Percentiles rank a stretch among this genome's conserved stretches.
phyloP scores from a whole-genome alignment of 2,797 vertebrate species.

The Hylomyscus alleni region DNA sequence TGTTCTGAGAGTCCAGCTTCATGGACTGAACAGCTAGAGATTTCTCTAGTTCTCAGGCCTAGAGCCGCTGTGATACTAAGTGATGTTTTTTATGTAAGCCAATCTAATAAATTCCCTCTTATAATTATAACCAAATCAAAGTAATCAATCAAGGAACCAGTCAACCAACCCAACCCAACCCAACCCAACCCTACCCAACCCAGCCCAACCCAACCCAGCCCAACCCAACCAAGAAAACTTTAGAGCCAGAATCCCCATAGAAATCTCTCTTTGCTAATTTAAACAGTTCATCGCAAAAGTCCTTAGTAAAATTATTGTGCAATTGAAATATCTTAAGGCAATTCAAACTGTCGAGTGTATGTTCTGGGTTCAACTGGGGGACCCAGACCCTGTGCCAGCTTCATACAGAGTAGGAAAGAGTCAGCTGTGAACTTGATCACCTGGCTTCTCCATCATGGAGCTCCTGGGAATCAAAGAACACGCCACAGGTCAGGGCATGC shows the following conservation, averaged over 20 bases:
- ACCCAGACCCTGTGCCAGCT: rapidly evolving
- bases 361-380: background rate
- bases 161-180: background rate
- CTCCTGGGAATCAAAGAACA: background rate
- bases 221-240: background rate
- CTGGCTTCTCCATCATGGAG: rapidly evolving
- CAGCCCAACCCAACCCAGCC: background rate
- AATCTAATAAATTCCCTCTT: background rate
- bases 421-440: rapidly evolving
- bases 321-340: background rate
- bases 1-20: background rate
- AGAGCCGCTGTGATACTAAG: background rate
- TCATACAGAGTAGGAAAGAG: background rate
- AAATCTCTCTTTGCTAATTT: background rate
- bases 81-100: background rate
- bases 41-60: background rate
- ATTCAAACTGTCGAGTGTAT: background rate
- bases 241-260: background rate
- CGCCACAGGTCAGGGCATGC: rapidly evolving
- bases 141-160: background rate
- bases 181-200: background rate
- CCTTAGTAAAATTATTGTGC: background rate
- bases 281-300: background rate
- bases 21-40: background rate
- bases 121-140: background rate